Percentiles rank a stretch among this genome's conserved stretches.
These are phyloP conservation scores for Diacarnus erythraeanus DNA, from an alignment of 37 sponge, comb jelly and placozoan genomes.

Conservation along the genomic window DNA sequence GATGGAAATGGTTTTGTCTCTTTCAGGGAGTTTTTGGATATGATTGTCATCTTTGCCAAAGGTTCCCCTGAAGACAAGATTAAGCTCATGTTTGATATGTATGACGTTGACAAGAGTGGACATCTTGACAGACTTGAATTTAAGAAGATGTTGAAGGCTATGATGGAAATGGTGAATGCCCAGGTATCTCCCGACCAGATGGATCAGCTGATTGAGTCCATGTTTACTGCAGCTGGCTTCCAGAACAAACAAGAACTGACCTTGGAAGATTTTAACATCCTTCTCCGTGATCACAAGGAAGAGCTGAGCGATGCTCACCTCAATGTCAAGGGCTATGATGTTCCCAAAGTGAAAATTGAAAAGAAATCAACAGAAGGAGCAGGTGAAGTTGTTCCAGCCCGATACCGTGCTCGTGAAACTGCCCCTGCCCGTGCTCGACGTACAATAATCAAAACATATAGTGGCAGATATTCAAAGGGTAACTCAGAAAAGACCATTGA, in stretches of 20 bases:
- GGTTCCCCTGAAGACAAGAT: slow-evolving; percentile 94
- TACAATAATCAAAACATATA: slow-evolving; percentile 80
- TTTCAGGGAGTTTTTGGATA: slow-evolving; percentile 91
- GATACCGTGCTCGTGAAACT: slow-evolving; percentile 65
- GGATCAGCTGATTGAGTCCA: slow-evolving; percentile 71
- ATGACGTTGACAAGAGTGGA: slow-evolving; percentile 84
- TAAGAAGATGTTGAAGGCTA: slow-evolving; percentile 90
- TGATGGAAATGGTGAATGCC: slow-evolving; percentile 96
- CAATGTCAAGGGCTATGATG: slow-evolving; percentile 54
- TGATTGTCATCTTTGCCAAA: slow-evolving; percentile 90
- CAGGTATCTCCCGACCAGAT: slow-evolving; percentile 75
- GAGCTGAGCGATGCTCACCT: slow-evolving; percentile 81
- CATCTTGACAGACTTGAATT: slow-evolving; percentile 73
- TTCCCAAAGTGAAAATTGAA: slow-evolving; percentile 32
- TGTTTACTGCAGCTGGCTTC: slow-evolving; percentile 85
- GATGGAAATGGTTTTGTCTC: slow-evolving; percentile 88
- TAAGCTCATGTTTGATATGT: slow-evolving; percentile 96
- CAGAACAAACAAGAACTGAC: slow-evolving; percentile 82
- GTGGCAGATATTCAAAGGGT: slow-evolving; percentile 21
- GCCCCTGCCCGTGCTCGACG: slow-evolving; percentile 82
- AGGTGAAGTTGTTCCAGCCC: slow-evolving; percentile 51
- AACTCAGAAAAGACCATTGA: neutral
- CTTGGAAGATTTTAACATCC: slow-evolving; percentile 84
- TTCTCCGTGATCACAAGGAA: slow-evolving; percentile 89
- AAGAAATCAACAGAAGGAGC: slow-evolving; percentile 25